Base-by-base conservation (phyloP, 2,888 invertebrate genomes). In the Trissonchulus sp. region DNA sequence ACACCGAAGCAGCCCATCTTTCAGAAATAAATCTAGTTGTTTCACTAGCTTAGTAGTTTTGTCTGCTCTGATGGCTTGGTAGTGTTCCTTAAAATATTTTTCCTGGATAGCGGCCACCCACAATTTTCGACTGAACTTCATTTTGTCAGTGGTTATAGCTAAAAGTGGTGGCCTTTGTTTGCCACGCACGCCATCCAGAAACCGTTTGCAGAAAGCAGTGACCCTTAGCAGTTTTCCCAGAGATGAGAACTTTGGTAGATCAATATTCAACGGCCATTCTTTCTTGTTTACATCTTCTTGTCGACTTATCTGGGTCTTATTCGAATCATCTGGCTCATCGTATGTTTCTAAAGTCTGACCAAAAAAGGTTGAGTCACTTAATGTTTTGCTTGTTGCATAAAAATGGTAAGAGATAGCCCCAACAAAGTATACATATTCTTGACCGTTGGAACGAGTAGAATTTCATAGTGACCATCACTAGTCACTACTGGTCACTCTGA, bases 201-300 rank as follows among this genome's bases (percentile, higher is more conserved):
- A 60, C 18, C 60, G 60, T 60, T 60, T 60, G 60, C 60, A 60
- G 60, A 18, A 60, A 18, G 60, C 18, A 60, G n/a, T n/a, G 18
- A 60, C 60, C n/a, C n/a, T 18, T n/a, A 60, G n/a, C n/a, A 60
- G 60, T 60, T 18, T 60, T 60, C n/a, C n/a, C 60, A 60, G 60
- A 18, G 60, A 18, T 60, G n/a, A 18, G 60, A 18, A 60, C 18
- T n/a, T 18, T 60, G 18, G 18, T 18, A n/a, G 60, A 60, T 60
- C n/a, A n/a, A n/a, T n/a, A n/a, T n/a, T n/a, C n/a, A n/a, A n/a
- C n/a, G n/a, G n/a, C n/a, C n/a, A n/a, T n/a, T n/a, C n/a, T n/a
- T n/a, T n/a, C n/a, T n/a, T n/a, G n/a, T n/a, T n/a, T n/a, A n/a
- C n/a, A n/a, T n/a, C n/a, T n/a, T n/a, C n/a, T n/a, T n/a, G n/a